Percentiles rank a stretch among this genome's conserved stretches.
These are phyloP conservation scores for Halesus radiatus DNA, from an alignment of 1,140 invertebrate genomes.

Conservation along the genomic window DNA sequence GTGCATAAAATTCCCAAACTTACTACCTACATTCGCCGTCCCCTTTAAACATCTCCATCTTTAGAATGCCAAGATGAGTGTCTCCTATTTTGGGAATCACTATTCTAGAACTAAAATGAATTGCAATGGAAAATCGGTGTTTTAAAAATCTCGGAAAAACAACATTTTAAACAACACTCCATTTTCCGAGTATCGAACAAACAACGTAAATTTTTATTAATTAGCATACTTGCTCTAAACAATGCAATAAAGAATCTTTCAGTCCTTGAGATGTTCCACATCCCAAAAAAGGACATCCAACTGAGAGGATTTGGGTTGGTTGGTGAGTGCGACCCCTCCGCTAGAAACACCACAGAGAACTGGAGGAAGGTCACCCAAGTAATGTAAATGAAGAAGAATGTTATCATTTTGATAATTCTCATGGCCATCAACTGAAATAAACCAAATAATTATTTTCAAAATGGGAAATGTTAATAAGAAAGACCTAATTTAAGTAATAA, in stretches of 20 bases:
- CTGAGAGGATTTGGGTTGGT: background rate
- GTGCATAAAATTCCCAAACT: too few relatives aligned
- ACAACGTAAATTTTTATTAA: too few relatives aligned
- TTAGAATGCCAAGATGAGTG: too few relatives aligned
- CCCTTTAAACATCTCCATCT: too few relatives aligned
- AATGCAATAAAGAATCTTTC: slow-evolving; percentile 12
- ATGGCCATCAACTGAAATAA: slow-evolving; percentile 8
- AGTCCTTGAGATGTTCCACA: background rate
- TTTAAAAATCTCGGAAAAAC: too few relatives aligned
- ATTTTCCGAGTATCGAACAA: too few relatives aligned
- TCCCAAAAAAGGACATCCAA: slow-evolving; percentile 4
- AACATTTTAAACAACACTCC: too few relatives aligned
- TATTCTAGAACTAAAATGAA: too few relatives aligned
- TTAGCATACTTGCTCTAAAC: background rate
- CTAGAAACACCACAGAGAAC: slow-evolving; percentile 18
- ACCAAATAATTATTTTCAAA: background rate
- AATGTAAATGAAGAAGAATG: slow-evolving; percentile 1
- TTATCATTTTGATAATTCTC: background rate
- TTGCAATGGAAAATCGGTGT: too few relatives aligned
- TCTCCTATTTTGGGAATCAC: too few relatives aligned
- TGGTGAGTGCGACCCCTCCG: background rate
- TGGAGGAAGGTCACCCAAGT: slow-evolving; percentile 39
- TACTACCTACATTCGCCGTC: too few relatives aligned
- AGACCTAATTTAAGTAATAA: too few relatives aligned
- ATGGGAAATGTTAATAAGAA: background rate